Evolutionary conservation across 2,113 vertebrate species (phyloP), one percentile per base, ranked within the genome.

Genomic region (Trematomus loennbergii): DNA sequence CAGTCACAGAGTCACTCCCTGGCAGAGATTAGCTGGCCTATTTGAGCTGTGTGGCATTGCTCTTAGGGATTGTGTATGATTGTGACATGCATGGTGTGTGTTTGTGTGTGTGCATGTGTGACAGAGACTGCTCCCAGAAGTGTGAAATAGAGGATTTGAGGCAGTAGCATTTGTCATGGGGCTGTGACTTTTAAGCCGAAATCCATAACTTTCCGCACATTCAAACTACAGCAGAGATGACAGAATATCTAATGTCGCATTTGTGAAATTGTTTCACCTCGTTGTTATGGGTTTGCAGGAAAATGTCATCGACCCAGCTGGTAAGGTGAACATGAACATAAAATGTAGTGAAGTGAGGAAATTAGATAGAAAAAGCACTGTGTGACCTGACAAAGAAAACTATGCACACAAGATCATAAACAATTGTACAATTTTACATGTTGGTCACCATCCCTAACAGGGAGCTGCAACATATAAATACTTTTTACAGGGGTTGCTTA

Each of bases 21-120:
- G 75, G 66, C 88, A 89, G 80, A 90, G 86, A 92, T 94, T 92
- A 92, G 77, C 87, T 87, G 90, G 89, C 92, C 87, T 86, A 87
- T 91, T 92, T 91, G 87, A 88, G 91, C 80, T 71, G 81, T 86
- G 83, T 40, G 33, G 82, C 84, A 78, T 88, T 88, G 85, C 92
- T 92, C 79, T 82, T 62, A 89, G 88, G 90, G 85, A 90, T 88
- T 84, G 78, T 86, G 84, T 67, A 53, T 52, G 72, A 74, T 65
- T 75, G 83, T 65, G 81, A 85, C 81, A 84, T 77, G 80, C 75
- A 61, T 53, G 43, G 20, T 20, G 69, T 49, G 72, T 75, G 60
- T 85, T 16, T 70, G 10, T 75, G 50, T 70, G 22, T 75, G 69
- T 49, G 49, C 53, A 48, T 54, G 78, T 82, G 74, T 77, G 79